Evolutionary conservation across 2,797 vertebrate species (phyloP).

Genomic region (Rhinatrema bivittatum): DNA sequence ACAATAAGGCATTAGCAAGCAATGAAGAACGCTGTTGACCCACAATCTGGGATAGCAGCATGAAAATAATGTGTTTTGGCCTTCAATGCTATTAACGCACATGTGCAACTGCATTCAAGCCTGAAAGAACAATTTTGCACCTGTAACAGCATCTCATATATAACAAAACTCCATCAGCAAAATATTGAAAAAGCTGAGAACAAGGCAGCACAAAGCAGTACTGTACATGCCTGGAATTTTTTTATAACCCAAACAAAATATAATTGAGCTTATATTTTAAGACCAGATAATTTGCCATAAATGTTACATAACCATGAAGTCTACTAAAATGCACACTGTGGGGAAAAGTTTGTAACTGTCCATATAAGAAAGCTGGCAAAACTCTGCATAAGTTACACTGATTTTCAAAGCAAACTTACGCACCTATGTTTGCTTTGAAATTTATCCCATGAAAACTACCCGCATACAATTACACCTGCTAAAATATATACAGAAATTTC

Average conservation of each 20-base stretch:
- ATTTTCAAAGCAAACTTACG: too few relatives aligned
- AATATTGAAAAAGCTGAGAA: slow-evolving; percentile 28
- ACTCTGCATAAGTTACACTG: too few relatives aligned
- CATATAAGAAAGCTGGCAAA: too few relatives aligned
- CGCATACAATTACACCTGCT: too few relatives aligned
- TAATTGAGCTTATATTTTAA: too few relatives aligned
- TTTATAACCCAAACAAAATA: not conserved
- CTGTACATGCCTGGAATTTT: not conserved
- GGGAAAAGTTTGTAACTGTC: too few relatives aligned
- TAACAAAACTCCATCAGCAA: slow-evolving; percentile 40
- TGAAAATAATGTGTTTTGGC: slow-evolving; percentile 66
- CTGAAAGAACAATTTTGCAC: slow-evolving; percentile 71
- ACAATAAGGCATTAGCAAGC: slow-evolving; percentile 76
- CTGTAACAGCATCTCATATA: slow-evolving; percentile 57
- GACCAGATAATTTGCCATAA: too few relatives aligned
- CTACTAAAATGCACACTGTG: too few relatives aligned
- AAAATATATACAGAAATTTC: too few relatives aligned
- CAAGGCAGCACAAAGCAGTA: slow-evolving; percentile 7
- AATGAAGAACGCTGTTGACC: slow-evolving; percentile 76
- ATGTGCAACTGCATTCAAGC: slow-evolving; percentile 56
- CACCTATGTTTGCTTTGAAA: too few relatives aligned
- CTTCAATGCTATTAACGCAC: slow-evolving; percentile 51
- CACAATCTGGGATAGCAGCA: slow-evolving; percentile 69
- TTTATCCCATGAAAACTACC: too few relatives aligned
- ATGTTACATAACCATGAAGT: too few relatives aligned